These are phyloP conservation scores for Actinemys pallida DNA, from an alignment of 2,113 vertebrate species.

Conservation along the genomic window DNA sequence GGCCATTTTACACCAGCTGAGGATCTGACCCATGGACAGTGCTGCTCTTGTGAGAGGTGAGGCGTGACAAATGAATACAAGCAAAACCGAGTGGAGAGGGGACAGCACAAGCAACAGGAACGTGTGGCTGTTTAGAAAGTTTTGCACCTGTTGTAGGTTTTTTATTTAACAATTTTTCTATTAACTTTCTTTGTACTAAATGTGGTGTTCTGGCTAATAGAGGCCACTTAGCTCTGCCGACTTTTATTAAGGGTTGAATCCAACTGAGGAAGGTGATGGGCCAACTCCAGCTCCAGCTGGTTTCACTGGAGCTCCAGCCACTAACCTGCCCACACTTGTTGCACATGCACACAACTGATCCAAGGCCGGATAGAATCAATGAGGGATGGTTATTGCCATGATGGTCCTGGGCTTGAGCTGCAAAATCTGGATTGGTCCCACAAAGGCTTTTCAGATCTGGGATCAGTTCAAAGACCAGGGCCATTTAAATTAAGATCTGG, in stretches of 20 bases:
- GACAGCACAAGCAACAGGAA: fast-evolving
- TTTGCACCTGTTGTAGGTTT: neutral
- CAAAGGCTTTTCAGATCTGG: neutral
- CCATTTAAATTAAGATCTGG: neutral
- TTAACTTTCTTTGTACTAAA: neutral
- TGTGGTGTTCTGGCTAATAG: fast-evolving
- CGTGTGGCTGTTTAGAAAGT: fast-evolving
- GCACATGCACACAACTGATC: fast-evolving
- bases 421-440: fast-evolving
- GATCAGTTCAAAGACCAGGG: neutral
- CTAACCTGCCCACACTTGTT: fast-evolving
- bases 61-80: neutral
- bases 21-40: neutral
- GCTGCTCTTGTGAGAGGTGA: neutral
- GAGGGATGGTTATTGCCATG: fast-evolving
- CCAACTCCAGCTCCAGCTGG: neutral
- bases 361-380: fast-evolving
- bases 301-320: neutral
- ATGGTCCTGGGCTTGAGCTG: fast-evolving
- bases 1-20: neutral
- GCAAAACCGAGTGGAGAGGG: neutral
- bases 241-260: neutral
- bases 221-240: neutral
- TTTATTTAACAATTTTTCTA: neutral
- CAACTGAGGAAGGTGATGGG: neutral